Evolutionary conservation across 92 coral and sea anemone genomes (phyloP).

Genomic region (Palythoa heliodiscus): DNA sequence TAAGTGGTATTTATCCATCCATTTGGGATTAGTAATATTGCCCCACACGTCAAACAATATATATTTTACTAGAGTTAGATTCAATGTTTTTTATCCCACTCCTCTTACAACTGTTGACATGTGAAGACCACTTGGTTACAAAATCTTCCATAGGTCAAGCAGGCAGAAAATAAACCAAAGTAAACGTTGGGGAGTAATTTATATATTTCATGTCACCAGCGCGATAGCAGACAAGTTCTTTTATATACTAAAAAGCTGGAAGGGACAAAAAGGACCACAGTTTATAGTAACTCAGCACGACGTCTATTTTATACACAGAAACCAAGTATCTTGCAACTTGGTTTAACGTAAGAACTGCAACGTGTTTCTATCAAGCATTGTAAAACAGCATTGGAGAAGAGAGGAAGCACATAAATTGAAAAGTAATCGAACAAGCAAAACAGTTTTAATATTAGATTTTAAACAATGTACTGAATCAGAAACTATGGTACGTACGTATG

Average conservation of each 20-base stretch:
- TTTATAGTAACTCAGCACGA: neutral
- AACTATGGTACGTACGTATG: neutral
- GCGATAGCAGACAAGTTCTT: constrained; percentile 20
- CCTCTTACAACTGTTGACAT: constrained; percentile 17
- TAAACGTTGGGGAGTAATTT: constrained; percentile 45
- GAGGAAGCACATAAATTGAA: neutral
- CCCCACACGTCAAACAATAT: neutral
- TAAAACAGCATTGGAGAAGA: neutral
- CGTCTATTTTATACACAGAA: neutral
- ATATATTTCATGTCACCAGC: constrained; percentile 28
- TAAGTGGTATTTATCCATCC: neutral
- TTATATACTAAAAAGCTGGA: constrained; percentile 9
- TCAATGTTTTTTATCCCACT: neutral
- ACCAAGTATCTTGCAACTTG: neutral
- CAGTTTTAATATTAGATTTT: neutral
- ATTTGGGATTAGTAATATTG: neutral
- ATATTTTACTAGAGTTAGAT: constrained; percentile 2
- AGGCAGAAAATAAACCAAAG: constrained; percentile 5
- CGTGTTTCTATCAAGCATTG: neutral
- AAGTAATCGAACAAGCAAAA: neutral
- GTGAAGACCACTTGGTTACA: constrained; percentile 32
- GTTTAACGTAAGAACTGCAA: neutral
- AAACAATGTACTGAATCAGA: neutral
- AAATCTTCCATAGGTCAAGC: constrained; percentile 20
- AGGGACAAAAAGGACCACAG: neutral